Conservation (phyloP, 30 jellyfish, hydroid and myxozoan species). For the Pseudorhiza aurosa region DNA sequence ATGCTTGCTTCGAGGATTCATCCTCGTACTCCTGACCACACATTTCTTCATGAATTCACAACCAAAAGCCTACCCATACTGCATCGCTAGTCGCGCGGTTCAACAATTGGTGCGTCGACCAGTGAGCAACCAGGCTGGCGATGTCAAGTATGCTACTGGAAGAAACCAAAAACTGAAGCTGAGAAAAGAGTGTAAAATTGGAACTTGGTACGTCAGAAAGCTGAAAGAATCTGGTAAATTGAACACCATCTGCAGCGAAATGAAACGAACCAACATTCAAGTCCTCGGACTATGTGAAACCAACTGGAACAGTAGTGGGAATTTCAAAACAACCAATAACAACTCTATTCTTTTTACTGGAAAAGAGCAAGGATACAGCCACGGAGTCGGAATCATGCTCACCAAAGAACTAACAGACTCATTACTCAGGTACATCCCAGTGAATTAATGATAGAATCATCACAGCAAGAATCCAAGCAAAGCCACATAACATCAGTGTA, state of each 20-base stretch:
- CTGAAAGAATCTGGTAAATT: neutral
- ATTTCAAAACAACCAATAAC: neutral
- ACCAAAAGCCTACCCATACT: neutral
- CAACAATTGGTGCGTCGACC: neutral
- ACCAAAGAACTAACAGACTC: too few species aligned
- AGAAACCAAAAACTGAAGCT: neutral
- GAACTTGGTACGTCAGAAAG: neutral
- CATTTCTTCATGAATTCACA: neutral
- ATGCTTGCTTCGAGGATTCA: too few species aligned
- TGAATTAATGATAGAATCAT: too few species aligned
- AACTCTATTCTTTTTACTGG: too few species aligned
- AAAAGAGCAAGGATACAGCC: too few species aligned
- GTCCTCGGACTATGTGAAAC: neutral
- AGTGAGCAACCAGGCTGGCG: slow-evolving; percentile 1
- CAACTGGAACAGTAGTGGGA: slow-evolving; percentile 1
- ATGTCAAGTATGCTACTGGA: slow-evolving; percentile 16
- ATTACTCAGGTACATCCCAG: too few species aligned
- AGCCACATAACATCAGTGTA: too few species aligned
- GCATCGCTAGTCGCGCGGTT: neutral
- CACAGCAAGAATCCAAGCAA: too few species aligned
- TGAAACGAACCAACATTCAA: neutral
- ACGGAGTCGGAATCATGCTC: too few species aligned
- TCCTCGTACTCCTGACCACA: neutral
- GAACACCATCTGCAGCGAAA: neutral
- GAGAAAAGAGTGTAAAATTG: neutral